A percentile compares a stretch with the other conserved stretches of the same genome.
Evolutionary conservation across 1,140 invertebrate species (phyloP).

Genomic region (Cataglyphis hispanica): DNA sequence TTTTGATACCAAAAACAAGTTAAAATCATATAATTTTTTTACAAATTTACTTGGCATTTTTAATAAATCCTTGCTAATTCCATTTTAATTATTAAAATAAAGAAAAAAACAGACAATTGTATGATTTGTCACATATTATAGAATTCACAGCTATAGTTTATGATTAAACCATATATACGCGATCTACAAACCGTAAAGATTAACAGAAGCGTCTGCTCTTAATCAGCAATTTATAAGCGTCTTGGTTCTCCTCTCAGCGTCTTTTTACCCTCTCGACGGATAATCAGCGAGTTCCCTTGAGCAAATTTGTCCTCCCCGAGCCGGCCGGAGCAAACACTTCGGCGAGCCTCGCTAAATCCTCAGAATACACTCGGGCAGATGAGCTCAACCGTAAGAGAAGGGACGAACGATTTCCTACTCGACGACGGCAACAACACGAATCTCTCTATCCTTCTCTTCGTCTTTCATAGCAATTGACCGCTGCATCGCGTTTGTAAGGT

Average conservation of each 20-base stretch:
- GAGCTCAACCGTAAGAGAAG: conserved; percentile 54
- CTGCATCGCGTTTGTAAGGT: conserved; percentile 67
- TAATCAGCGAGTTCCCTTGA: conserved; percentile 72
- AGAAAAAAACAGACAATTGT: not conserved
- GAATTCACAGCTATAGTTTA: conserved; percentile 28
- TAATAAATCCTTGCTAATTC: not conserved
- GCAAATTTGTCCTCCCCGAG: conserved; percentile 69
- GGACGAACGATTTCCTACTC: conserved; percentile 61
- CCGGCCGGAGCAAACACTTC: conserved; percentile 69
- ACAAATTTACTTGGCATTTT: not conserved
- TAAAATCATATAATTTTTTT: not conserved
- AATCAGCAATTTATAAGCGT: conserved; percentile 74
- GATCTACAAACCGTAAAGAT: conserved; percentile 31
- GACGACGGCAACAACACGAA: not conserved
- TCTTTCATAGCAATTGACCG: conserved; percentile 66
- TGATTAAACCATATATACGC: not conserved
- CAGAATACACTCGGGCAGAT: conserved; percentile 71
- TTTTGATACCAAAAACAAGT: not conserved
- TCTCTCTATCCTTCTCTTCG: not conserved
- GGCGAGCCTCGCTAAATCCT: conserved; percentile 73
- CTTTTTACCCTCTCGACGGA: conserved; percentile 68
- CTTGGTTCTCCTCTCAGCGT: conserved; percentile 58
- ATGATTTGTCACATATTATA: not conserved
- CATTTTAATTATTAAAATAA: not conserved
- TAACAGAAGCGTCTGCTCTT: conserved; percentile 33